Percentiles rank a stretch among this genome's conserved stretches.
phyloP scores from a whole-genome alignment of 2,888 invertebrate genomes.

The Gerosis bhagava region DNA sequence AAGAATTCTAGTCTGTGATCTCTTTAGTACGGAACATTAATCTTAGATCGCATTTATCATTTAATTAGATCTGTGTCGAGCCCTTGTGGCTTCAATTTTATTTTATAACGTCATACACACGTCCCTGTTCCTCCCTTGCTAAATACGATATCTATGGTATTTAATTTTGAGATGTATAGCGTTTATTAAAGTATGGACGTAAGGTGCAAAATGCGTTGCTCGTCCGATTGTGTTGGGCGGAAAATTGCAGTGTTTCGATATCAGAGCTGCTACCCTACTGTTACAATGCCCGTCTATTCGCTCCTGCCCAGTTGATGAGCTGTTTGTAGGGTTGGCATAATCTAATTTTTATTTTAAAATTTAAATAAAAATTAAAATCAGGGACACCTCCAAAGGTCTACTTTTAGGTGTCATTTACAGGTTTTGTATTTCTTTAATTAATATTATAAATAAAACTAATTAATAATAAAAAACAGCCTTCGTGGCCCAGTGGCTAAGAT shows the following conservation, averaged over 20 bases:
- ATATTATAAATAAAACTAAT: no score
- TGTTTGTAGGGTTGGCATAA: conserved; percentile 67
- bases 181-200: conserved; percentile 32
- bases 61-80: conserved; percentile 78
- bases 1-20: conserved; percentile 56
- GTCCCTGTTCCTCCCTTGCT: conserved; percentile 69
- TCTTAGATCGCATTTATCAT: conserved; percentile 78
- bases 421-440: no score
- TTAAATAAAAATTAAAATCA: no score
- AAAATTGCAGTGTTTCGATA: conserved; percentile 42
- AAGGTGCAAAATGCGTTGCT: conserved; percentile 43
- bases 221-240: conserved; percentile 30
- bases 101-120: conserved; percentile 81
- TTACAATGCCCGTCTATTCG: conserved; percentile 59
- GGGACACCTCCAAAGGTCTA: no score
- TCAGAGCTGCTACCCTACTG: conserved; percentile 52
- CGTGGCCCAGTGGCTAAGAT: no score
- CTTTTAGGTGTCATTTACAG: no score
- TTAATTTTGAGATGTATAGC: conserved; percentile 22
- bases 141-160: conserved; percentile 51
- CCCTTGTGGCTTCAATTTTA: conserved; percentile 78
- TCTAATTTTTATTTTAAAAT: no score
- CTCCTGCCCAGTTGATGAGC: conserved; percentile 61
- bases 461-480: no score
- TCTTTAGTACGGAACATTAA: conserved; percentile 67